These are phyloP conservation scores for Halcyon leucocephala DNA, from an alignment of 2,797 vertebrate genomes.

Conservation along the genomic window DNA sequence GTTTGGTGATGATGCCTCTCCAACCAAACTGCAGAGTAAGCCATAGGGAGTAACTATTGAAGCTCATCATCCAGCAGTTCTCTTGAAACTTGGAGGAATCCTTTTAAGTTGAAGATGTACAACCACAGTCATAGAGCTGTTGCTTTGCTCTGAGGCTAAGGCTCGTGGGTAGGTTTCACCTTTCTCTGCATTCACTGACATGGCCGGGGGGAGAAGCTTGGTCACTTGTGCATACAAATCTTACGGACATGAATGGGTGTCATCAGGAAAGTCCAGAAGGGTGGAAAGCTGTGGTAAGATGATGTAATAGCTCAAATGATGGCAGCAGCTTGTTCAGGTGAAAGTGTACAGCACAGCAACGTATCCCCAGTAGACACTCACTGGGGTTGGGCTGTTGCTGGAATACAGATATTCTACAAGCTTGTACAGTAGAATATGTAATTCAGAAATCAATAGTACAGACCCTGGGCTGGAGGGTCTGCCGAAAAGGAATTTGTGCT, in stretches of 20 bases:
- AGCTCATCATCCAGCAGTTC: neutral
- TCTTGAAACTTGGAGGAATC: neutral
- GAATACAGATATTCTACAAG: no score
- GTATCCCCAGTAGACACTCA: neutral
- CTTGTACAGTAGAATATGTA: neutral
- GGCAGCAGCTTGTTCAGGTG: no score
- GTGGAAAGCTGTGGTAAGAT: neutral
- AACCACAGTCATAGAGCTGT: neutral
- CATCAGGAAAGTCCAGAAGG: neutral
- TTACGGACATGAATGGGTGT: neutral
- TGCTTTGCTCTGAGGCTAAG: neutral
- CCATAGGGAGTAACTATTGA: neutral
- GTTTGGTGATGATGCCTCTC: neutral
- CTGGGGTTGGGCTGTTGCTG: fast-evolving
- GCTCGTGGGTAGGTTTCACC: neutral
- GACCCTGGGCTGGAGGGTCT: neutral
- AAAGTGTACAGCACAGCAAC: neutral
- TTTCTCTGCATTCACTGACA: neutral
- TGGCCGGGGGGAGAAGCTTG: neutral
- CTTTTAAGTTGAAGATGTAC: neutral
- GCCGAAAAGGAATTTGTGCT: neutral
- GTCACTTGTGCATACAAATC: no score
- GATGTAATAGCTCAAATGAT: neutral
- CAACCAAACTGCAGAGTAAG: neutral
- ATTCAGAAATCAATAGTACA: neutral